Percentiles rank a stretch among this genome's conserved stretches.
These are phyloP conservation scores for Liposcelis brunnea DNA, from an alignment of 2,888 invertebrate species.

Conservation along the genomic window DNA sequence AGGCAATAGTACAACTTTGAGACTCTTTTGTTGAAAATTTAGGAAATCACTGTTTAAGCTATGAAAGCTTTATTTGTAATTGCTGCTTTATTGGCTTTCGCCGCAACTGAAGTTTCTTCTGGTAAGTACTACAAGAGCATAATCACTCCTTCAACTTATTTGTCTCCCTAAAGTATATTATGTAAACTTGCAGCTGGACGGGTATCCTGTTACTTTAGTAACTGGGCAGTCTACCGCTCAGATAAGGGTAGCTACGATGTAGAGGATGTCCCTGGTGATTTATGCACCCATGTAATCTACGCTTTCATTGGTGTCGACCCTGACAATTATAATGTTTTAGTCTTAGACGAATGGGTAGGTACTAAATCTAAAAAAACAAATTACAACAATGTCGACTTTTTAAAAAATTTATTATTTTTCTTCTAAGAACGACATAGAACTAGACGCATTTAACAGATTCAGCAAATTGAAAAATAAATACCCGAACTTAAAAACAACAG, in stretches of 20 bases:
- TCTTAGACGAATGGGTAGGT: constrained; percentile 62
- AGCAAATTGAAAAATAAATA: constrained; percentile 49
- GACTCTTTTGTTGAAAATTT: too few species aligned
- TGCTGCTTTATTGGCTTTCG: too few species aligned
- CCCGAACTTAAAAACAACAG: constrained; percentile 55
- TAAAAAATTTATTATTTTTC: too few species aligned
- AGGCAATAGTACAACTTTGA: too few species aligned
- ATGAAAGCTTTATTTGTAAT: too few species aligned
- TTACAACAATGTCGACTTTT: too few species aligned
- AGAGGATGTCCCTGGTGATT: constrained; percentile 62
- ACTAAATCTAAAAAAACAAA: too few species aligned
- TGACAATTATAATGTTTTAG: constrained; percentile 52
- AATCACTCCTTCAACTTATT: too few species aligned
- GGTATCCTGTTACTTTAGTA: constrained; percentile 49
- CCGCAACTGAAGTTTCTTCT: too few species aligned
- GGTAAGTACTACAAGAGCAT: too few species aligned
- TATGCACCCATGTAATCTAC: constrained; percentile 76
- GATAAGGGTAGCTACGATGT: constrained; percentile 66
- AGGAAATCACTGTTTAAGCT: too few species aligned
- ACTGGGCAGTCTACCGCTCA: constrained; percentile 75
- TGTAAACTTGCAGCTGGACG: constrained; percentile 20
- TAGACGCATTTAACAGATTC: constrained; percentile 63
- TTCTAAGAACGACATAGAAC: constrained; percentile 57
- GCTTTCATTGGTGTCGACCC: constrained; percentile 76
- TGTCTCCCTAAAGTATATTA: too few species aligned